Conservation (phyloP, 2,888 invertebrate species). For the Fragum fragum region DNA sequence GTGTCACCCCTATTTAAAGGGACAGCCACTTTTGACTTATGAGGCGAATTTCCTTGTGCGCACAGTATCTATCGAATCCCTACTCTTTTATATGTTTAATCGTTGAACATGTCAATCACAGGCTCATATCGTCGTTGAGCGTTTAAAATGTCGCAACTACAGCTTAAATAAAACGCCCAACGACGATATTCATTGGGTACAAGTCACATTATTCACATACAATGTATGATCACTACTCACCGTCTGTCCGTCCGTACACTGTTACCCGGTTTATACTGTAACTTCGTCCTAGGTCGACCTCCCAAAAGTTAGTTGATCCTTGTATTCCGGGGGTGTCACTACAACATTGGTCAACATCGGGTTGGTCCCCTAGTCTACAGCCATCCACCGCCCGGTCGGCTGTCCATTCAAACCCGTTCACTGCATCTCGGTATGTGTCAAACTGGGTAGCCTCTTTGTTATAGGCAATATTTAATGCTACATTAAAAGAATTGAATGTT, state of each 20-base stretch:
- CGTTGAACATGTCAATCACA: too few relatives aligned
- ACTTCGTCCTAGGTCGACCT: slow-evolving; percentile 34
- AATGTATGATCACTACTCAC: not conserved
- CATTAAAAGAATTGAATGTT: too few relatives aligned
- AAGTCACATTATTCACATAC: too few relatives aligned
- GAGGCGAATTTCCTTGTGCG: too few relatives aligned
- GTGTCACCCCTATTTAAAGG: too few relatives aligned
- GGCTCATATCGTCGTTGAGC: too few relatives aligned
- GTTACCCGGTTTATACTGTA: slow-evolving; percentile 23
- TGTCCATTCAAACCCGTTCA: slow-evolving; percentile 32
- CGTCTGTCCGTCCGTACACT: slow-evolving; percentile 41
- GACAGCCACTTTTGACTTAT: too few relatives aligned
- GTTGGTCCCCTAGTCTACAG: not conserved
- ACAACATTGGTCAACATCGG: slow-evolving; percentile 36
- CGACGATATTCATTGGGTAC: too few relatives aligned
- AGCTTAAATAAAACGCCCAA: too few relatives aligned
- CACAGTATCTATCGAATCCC: too few relatives aligned
- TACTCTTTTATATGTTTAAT: too few relatives aligned
- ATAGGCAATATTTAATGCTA: slow-evolving; percentile 44
- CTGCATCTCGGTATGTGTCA: not conserved
- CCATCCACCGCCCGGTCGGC: slow-evolving; percentile 49
- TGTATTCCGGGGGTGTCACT: slow-evolving; percentile 25
- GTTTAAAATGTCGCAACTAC: too few relatives aligned
- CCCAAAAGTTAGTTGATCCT: slow-evolving; percentile 41
- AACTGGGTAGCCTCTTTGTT: slow-evolving; percentile 36